These are phyloP conservation scores for Masticophis lateralis DNA, from an alignment of 2,797 vertebrate genomes.

Conservation along the genomic window DNA sequence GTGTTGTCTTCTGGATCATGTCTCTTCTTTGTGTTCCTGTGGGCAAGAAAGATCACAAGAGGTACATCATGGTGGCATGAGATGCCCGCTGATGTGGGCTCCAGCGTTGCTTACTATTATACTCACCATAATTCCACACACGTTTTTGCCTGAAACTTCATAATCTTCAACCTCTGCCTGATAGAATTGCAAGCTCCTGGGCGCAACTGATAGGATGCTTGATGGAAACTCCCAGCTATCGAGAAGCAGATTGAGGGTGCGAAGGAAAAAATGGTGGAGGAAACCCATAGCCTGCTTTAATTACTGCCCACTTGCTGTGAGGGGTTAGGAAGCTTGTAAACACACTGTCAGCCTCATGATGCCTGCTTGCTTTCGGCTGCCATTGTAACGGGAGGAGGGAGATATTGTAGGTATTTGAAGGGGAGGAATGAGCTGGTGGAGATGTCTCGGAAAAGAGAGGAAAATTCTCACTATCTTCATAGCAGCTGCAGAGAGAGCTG, in stretches of 20 bases:
- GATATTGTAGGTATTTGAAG: no score
- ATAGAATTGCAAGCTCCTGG: not conserved
- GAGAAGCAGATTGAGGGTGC: not conserved
- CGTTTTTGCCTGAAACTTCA: not conserved
- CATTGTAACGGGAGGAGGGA: no score
- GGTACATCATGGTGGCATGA: not conserved
- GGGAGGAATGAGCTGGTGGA: no score
- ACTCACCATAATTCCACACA: no score
- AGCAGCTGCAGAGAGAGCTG: no score
- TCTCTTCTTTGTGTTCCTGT: not conserved
- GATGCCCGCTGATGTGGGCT: not conserved
- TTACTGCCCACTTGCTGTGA: not conserved
- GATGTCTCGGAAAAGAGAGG: no score
- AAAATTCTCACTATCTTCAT: no score
- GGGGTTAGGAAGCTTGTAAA: not conserved
- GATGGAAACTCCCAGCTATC: not conserved
- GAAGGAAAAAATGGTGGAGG: not conserved
- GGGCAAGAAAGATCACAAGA: not conserved
- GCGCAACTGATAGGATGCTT: not conserved
- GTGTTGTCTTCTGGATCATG: not conserved
- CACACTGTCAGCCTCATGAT: not conserved
- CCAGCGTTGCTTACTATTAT: not conserved
- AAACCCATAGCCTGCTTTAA: not conserved
- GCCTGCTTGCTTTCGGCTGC: no score
- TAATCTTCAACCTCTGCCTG: not conserved